phyloP scores from a whole-genome alignment of 2,113 vertebrate genomes.

The Todiramphus saurophagus region DNA sequence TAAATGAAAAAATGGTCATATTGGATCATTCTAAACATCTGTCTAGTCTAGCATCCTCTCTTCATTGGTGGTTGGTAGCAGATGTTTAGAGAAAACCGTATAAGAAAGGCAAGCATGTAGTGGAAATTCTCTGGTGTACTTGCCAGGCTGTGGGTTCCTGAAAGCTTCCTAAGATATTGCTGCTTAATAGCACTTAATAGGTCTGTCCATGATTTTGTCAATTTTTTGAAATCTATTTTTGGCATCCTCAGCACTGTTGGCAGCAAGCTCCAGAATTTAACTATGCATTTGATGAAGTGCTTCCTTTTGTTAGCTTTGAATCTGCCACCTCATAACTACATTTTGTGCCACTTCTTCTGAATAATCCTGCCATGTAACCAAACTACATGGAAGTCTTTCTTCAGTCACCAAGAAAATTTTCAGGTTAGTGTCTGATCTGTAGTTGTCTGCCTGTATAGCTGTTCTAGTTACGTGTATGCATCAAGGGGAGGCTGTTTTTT shows the following conservation, averaged over 20 bases:
- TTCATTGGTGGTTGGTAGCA: neutral
- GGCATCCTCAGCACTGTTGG: neutral
- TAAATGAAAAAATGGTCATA: neutral
- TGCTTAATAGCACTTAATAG: conserved; percentile 4
- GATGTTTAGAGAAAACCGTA: neutral
- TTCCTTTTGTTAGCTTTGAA: conserved; percentile 6
- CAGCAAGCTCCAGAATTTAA: conserved; percentile 15
- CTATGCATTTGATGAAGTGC: neutral
- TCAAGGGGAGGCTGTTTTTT: neutral
- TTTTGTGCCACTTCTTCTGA: neutral
- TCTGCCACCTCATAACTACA: neutral
- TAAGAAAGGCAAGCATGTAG: neutral
- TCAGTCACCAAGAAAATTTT: neutral
- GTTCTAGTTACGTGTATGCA: neutral
- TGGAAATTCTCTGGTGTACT: neutral
- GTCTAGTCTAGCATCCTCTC: neutral
- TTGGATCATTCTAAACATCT: neutral
- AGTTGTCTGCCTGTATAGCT: neutral
- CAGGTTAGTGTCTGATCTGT: neutral
- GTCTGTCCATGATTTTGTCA: neutral
- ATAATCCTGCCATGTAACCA: neutral
- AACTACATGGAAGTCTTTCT: neutral
- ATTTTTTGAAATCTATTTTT: neutral
- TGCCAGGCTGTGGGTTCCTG: neutral
- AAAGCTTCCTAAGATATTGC: conserved; percentile 19